Evolutionary conservation across 37 sponge, comb jelly and placozoan species (phyloP), one percentile per base, ranked within the genome.

Genomic region (Axinella damicornis): DNA sequence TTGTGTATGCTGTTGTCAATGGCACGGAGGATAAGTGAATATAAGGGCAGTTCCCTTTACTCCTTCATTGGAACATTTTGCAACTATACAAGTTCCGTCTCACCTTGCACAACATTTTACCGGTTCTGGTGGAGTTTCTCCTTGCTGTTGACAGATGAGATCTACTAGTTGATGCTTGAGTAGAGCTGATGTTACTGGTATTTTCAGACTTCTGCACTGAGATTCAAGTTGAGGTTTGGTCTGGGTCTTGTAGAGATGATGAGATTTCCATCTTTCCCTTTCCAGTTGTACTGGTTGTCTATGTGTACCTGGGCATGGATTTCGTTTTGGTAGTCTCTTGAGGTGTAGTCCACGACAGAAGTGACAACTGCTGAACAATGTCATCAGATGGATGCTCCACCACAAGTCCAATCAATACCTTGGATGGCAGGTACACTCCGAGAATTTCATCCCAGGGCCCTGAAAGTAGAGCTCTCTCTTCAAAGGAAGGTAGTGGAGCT

Each of bases 381-480:
- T 54, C 56, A 46, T 54, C 56, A 19, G 75, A 25, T 11, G 58
- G 31, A 6, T 54, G 1, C 5, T 74, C 56, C 28, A 74, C 4
- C 54, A 41, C 18, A 74, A 55, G 31, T 74, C 56, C 27, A 74
- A 12, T 27, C n/a, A n/a, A n/a, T n/a, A 74, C 32, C 12, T 14
- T 54, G 5, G 53, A 25, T 11, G 75, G 75, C 58, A 74, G 34
- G 32, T 54, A 74, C 12, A 34, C 27, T 54, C 31, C 58, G 52
- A 56, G 75, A 12, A 74, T 53, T 0, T 74, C 56, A 19, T 74
- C 58, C 75, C 75, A 74, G 24, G 32, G 2, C 24, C 75, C 75
- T 54, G 9, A 1, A 15, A 74, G 9, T 55, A 18, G 54, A 9
- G 31, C 58, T 55, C 75, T 74, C 32, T 74, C 75, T 24, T 14